Percentiles rank a stretch among this genome's conserved stretches.
These are phyloP conservation scores for Colletes latitarsis DNA, from an alignment of 1,140 invertebrate genomes.

Conservation along the genomic window DNA sequence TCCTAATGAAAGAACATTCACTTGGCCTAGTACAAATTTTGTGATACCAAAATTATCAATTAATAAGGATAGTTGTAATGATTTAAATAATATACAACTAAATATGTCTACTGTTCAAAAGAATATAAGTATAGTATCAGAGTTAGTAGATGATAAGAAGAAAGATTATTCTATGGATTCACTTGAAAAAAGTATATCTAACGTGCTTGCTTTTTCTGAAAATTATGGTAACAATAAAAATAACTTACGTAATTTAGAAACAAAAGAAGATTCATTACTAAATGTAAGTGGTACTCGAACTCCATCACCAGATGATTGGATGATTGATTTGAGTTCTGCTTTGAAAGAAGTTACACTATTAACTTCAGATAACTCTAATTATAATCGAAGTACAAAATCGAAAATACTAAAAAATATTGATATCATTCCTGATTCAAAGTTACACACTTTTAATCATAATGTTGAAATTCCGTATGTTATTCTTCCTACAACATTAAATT, in stretches of 20 bases:
- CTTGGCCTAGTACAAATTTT: slow-evolving; percentile 52
- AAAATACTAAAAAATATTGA: background rate
- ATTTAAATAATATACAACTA: slow-evolving; percentile 3
- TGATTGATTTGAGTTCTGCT: slow-evolving; percentile 68
- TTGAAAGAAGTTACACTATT: slow-evolving; percentile 52
- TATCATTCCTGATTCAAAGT: slow-evolving; percentile 4
- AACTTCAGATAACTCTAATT: slow-evolving; percentile 4
- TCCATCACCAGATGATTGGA: slow-evolving; percentile 57
- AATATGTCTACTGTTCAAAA: background rate
- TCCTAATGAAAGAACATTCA: background rate
- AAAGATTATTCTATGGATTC: slow-evolving; percentile 32
- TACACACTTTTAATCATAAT: background rate
- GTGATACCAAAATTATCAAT: slow-evolving; percentile 67
- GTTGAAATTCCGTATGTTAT: background rate
- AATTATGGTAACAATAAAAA: background rate
- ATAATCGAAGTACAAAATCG: slow-evolving; percentile 4
- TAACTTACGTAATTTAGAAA: slow-evolving; percentile 26
- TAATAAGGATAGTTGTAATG: slow-evolving; percentile 24
- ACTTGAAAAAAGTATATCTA: slow-evolving; percentile 45
- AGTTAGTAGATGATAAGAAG: slow-evolving; percentile 1
- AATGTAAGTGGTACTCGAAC: slow-evolving; percentile 36
- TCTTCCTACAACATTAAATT: slow-evolving; percentile 69
- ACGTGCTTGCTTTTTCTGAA: slow-evolving; percentile 15
- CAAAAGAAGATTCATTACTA: slow-evolving; percentile 7
- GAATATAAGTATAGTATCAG: background rate